A percentile compares a stretch with the other conserved stretches of the same genome.
These are phyloP conservation scores for Temnothorax curvispinosus DNA, from an alignment of 1,140 invertebrate genomes.

Conservation along the genomic window DNA sequence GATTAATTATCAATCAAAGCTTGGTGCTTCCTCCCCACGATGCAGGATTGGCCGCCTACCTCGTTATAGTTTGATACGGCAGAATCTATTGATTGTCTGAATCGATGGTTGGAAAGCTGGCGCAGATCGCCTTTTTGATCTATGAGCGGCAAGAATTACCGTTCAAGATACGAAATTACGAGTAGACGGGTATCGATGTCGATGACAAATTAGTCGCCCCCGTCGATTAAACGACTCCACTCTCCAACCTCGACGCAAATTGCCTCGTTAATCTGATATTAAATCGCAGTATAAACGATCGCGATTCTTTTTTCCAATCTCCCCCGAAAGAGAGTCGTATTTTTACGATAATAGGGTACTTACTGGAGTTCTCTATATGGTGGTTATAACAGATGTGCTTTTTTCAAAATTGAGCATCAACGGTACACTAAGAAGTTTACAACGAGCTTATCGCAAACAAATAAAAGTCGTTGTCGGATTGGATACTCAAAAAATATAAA, in stretches of 20 bases:
- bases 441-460: background rate
- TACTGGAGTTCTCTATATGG: conserved; percentile 42
- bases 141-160: conserved; percentile 54
- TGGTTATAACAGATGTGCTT: conserved; percentile 52
- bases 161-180: conserved; percentile 68
- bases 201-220: conserved; percentile 73
- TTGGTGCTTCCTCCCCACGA: background rate
- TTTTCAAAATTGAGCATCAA: conserved; percentile 1
- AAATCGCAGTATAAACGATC: conserved; percentile 73
- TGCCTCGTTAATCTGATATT: conserved; percentile 76
- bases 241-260: conserved; percentile 70
- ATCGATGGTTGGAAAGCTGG: conserved; percentile 36
- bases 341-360: conserved; percentile 67
- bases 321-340: conserved; percentile 45
- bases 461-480: background rate
- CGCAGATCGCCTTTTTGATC: conserved; percentile 38
- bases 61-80: background rate
- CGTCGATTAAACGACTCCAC: conserved; percentile 70
- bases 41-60: background rate
- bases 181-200: conserved; percentile 73
- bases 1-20: conserved; percentile 67
- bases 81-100: conserved; percentile 59
- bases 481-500: background rate
- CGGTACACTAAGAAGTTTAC: conserved; percentile 6
- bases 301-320: conserved; percentile 38